Conservation (phyloP, 1,140 invertebrate genomes). For the honey bee (Apis mellifera) region Amel_HAv3.1 CM009937.2:5238501-5239000, state of each 20-base stretch:
- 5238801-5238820: too few species aligned
- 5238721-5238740: too few species aligned
- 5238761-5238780: too few species aligned
- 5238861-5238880: background rate
- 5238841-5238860: background rate
- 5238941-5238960: constrained; percentile 21
- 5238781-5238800: too few species aligned
- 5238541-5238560: background rate
- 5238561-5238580: background rate
- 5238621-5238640: too few species aligned
- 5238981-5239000: constrained; percentile 6
- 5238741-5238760: too few species aligned
- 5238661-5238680: too few species aligned
- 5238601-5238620: too few species aligned
- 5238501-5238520: background rate
- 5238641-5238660: too few species aligned
- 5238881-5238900: background rate
- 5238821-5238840: background rate
- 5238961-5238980: constrained; percentile 17
- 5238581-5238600: too few species aligned
- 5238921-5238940: background rate
- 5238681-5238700: too few species aligned
- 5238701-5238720: too few species aligned
- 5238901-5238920: constrained; percentile 16
- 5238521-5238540: background rate